These are phyloP conservation scores for Ptiloglossa arizonensis DNA, from an alignment of 1,140 invertebrate genomes.

Conservation along the genomic window DNA sequence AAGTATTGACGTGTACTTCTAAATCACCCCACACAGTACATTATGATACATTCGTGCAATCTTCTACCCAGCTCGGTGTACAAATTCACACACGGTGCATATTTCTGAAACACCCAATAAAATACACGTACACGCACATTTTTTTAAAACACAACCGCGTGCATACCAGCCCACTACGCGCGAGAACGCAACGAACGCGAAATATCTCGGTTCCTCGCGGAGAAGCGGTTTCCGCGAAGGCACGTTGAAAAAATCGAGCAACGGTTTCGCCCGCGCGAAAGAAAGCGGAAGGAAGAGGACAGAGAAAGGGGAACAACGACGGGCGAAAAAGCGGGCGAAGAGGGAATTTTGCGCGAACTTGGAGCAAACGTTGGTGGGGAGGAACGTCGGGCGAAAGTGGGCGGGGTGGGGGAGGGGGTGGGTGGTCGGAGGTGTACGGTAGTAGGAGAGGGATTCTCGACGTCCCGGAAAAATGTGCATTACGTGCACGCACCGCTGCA, in stretches of 20 bases:
- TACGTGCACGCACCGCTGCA: constrained; percentile 59
- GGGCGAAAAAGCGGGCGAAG: constrained; percentile 11
- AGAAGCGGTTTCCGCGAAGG: background rate
- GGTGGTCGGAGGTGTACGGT: constrained; percentile 13
- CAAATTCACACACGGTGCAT: too few species aligned
- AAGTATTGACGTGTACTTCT: too few species aligned
- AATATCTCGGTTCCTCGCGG: background rate
- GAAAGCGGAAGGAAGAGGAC: constrained; percentile 2
- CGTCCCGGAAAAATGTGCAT: constrained; percentile 65
- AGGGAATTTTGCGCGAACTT: constrained; percentile 35
- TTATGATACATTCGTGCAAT: too few species aligned
- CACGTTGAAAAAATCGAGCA: background rate
- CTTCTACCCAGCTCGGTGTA: too few species aligned
- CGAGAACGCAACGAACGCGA: too few species aligned
- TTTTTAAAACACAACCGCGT: too few species aligned
- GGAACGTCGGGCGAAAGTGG: background rate
- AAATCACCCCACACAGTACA: too few species aligned
- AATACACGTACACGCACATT: too few species aligned
- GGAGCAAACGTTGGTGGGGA: background rate
- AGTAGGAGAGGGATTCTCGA: constrained; percentile 62
- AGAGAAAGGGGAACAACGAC: constrained; percentile 16
- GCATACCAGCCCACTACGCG: too few species aligned
- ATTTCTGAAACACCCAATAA: too few species aligned
- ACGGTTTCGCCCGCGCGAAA: background rate
- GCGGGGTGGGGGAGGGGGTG: background rate